Percentiles rank a stretch among this genome's conserved stretches.
phyloP scores from a whole-genome alignment of 2,797 vertebrate species.

The Pyrocephalus nanus region DNA sequence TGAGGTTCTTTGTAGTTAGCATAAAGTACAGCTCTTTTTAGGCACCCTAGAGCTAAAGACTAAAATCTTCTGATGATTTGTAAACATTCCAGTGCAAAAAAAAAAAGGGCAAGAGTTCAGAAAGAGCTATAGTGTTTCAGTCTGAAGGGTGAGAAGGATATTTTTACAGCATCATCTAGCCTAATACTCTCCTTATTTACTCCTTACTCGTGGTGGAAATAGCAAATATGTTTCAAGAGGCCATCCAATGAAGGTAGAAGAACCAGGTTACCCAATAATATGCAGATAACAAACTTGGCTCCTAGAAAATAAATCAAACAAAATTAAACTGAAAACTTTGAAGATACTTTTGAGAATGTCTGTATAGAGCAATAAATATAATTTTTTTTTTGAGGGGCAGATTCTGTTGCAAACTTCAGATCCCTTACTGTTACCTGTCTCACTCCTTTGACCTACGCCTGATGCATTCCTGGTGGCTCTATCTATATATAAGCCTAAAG shows the following conservation, averaged over 20 bases:
- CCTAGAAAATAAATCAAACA: background rate
- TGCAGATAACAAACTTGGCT: background rate
- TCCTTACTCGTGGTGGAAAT: background rate
- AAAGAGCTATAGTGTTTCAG: background rate
- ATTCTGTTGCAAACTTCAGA: background rate
- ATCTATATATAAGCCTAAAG: background rate
- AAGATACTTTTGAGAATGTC: background rate
- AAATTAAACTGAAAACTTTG: background rate
- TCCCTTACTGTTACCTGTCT: background rate
- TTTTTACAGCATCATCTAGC: background rate
- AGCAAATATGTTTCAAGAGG: background rate
- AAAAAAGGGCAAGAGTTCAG: background rate
- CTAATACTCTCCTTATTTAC: background rate
- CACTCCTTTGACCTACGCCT: fast-evolving
- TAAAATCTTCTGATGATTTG: background rate
- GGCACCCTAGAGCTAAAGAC: background rate
- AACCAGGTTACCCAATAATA: background rate
- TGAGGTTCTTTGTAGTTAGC: background rate
- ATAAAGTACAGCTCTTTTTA: background rate
- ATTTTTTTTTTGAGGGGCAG: background rate
- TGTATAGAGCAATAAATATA: background rate
- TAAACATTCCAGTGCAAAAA: background rate
- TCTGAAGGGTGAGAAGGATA: background rate
- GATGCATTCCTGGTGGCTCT: fast-evolving
- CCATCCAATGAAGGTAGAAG: background rate